phyloP scores from a whole-genome alignment of 2,797 vertebrate species.

The Halcyon leucocephala region DNA sequence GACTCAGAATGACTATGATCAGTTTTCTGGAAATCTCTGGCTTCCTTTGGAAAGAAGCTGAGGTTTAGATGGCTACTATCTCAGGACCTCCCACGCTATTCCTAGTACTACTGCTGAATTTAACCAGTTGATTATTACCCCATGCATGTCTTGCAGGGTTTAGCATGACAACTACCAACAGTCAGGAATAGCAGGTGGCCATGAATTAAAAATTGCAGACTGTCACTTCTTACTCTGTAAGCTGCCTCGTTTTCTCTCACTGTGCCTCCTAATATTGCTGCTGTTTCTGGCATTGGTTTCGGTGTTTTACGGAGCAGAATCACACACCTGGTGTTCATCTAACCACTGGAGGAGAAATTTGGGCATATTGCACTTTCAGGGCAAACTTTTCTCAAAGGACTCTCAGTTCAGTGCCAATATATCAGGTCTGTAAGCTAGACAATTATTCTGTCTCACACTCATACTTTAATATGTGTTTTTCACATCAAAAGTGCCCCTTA shows the following conservation, averaged over 20 bases:
- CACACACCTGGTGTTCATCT: not conserved
- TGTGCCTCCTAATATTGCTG: not conserved
- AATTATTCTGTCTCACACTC: not conserved
- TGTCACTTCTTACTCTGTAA: not conserved
- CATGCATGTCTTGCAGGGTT: not conserved
- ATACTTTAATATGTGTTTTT: slow-evolving; percentile 17
- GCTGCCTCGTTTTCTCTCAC: not conserved
- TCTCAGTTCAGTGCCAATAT: not conserved
- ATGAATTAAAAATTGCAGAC: not conserved
- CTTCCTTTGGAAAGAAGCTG: not conserved
- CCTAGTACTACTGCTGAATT: not conserved
- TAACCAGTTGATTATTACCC: not conserved
- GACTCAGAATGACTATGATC: not conserved
- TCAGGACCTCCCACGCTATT: not conserved
- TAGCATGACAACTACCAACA: not conserved
- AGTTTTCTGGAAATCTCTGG: not conserved
- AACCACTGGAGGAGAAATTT: not conserved
- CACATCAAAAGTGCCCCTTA: not conserved
- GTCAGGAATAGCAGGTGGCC: not conserved
- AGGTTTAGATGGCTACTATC: not conserved
- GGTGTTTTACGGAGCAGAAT: not conserved
- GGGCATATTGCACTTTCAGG: not conserved
- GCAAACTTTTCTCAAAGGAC: not conserved
- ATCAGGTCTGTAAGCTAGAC: not conserved
- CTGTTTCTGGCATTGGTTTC: not conserved